Conservation (phyloP, 2,113 vertebrate genomes). For the Dissostichus mawsoni region DNA sequence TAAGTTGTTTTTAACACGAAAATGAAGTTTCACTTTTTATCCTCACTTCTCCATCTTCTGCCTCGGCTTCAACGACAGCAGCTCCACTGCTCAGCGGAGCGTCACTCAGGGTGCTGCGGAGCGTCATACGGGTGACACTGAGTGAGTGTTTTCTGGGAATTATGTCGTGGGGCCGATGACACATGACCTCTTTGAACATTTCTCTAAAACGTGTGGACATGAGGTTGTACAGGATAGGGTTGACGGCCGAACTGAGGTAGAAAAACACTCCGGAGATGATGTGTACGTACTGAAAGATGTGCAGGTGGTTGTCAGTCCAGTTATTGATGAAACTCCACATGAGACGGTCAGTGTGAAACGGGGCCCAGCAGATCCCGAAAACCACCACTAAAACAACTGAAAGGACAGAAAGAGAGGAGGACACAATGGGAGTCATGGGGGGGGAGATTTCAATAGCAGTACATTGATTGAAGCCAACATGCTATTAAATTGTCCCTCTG, state of each 20-base stretch:
- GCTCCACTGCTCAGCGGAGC: constrained; percentile 66
- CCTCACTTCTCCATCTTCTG: constrained; percentile 61
- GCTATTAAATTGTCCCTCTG: not conserved
- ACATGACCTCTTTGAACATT: constrained; percentile 93
- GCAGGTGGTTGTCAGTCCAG: constrained; percentile 83
- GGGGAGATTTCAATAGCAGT: not conserved
- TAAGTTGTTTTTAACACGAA: constrained; percentile 45
- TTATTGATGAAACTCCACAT: constrained; percentile 92
- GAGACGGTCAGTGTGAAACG: constrained; percentile 92
- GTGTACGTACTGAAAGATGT: constrained; percentile 89
- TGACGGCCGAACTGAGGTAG: constrained; percentile 92
- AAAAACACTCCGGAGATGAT: constrained; percentile 92
- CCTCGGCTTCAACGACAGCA: constrained; percentile 56
- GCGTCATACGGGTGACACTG: constrained; percentile 86
- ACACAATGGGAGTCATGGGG: not conserved
- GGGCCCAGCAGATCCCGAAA: constrained; percentile 96
- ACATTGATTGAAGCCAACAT: constrained; percentile 9
- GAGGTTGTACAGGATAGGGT: constrained; percentile 95
- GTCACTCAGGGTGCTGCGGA: constrained; percentile 88
- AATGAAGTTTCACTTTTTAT: constrained; percentile 43
- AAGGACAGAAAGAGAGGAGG: constrained; percentile 6
- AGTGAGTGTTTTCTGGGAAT: constrained; percentile 72
- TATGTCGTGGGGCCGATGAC: constrained; percentile 46
- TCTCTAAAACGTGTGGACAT: constrained; percentile 95
- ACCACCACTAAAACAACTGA: constrained; percentile 93